A percentile compares a stretch with the other conserved stretches of the same genome.
phyloP scores from a whole-genome alignment of 2,888 invertebrate genomes.

The Cybosia mesomella region DNA sequence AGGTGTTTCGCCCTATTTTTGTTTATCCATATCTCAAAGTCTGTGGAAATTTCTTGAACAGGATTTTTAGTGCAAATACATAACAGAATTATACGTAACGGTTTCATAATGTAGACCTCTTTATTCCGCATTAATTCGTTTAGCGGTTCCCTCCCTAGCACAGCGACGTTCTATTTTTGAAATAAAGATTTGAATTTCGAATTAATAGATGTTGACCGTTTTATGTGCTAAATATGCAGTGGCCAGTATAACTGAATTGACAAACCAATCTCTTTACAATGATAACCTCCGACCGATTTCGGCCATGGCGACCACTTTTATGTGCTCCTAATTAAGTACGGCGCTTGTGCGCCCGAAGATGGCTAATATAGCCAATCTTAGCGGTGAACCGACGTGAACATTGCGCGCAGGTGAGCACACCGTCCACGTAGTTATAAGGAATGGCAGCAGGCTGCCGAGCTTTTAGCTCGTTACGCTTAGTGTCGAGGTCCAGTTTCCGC shows the following conservation, averaged over 20 bases:
- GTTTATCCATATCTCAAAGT: neutral
- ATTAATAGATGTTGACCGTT: conserved; percentile 62
- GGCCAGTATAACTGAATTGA: conserved; percentile 55
- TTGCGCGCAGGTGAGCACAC: too few species aligned
- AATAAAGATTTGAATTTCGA: conserved; percentile 72
- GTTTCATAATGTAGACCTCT: conserved; percentile 24
- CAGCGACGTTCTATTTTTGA: conserved; percentile 62
- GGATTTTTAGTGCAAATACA: neutral
- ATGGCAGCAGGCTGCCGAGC: too few species aligned
- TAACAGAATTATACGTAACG: conserved; percentile 25
- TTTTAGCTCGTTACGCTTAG: too few species aligned
- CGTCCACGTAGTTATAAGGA: too few species aligned
- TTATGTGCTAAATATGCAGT: conserved; percentile 73
- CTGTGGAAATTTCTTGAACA: conserved; percentile 5
- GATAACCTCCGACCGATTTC: too few species aligned
- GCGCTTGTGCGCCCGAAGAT: too few species aligned
- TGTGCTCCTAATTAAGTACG: too few species aligned
- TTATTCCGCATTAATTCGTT: conserved; percentile 44
- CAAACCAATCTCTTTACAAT: too few species aligned
- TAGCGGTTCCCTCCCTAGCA: conserved; percentile 60
- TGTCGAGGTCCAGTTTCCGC: too few species aligned
- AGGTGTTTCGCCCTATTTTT: conserved; percentile 18
- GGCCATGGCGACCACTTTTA: too few species aligned
- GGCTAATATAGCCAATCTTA: too few species aligned
- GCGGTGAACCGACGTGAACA: too few species aligned